Conservation (phyloP, 2,797 vertebrate genomes). For the Tarsius wallacei region DNA sequence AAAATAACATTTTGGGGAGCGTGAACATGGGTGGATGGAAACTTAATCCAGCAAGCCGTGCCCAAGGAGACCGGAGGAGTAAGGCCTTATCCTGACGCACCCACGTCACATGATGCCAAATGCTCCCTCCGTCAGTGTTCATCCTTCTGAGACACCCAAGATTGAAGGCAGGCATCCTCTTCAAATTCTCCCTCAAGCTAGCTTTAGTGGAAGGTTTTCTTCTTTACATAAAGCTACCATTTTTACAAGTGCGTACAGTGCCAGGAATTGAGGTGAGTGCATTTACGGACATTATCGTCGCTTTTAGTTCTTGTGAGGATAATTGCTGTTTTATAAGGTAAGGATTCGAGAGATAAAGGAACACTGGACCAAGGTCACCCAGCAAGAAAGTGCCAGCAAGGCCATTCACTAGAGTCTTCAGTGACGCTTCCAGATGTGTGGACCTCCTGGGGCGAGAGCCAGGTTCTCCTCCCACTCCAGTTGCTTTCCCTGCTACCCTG, state of each 20-base stretch:
- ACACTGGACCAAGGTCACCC: not conserved
- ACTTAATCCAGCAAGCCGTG: not conserved
- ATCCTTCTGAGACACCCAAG: not conserved
- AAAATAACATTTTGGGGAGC: slow-evolving; percentile 1
- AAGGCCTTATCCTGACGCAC: not conserved
- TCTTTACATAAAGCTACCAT: slow-evolving; percentile 3
- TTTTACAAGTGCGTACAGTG: not conserved
- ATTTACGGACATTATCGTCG: not conserved
- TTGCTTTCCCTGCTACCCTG: not conserved
- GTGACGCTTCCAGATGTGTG: not conserved
- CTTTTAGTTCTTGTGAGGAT: not conserved
- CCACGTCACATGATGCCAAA: not conserved
- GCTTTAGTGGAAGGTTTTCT: not conserved
- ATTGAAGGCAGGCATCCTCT: not conserved
- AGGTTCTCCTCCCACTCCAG: not conserved
- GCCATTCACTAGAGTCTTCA: not conserved
- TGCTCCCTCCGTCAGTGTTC: not conserved
- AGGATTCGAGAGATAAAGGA: not conserved
- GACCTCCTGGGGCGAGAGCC: not conserved
- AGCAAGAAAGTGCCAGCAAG: not conserved
- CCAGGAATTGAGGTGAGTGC: not conserved
- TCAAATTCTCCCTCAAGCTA: not conserved
- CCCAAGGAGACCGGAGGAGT: not conserved
- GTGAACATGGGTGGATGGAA: not conserved
- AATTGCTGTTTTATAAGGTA: not conserved